Conservation (phyloP, 2,113 vertebrate species). For the Actinemys pallida region DNA sequence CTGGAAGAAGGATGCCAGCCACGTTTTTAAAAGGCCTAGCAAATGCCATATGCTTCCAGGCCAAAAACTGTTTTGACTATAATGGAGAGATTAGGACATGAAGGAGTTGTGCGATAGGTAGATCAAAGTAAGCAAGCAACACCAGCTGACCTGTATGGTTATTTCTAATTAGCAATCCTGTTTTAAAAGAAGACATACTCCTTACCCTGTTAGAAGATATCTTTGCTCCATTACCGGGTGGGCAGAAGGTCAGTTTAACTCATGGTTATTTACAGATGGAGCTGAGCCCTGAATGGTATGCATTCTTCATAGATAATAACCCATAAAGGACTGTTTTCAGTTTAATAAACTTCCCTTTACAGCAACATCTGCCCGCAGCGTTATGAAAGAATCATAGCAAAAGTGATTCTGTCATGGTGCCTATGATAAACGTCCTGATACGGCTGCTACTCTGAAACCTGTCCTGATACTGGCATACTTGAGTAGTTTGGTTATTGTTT, state of each 20-base stretch:
- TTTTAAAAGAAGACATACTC: fast-evolving
- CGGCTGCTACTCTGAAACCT: not conserved
- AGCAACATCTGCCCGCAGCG: not conserved
- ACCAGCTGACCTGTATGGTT: fast-evolving
- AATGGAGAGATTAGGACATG: not conserved
- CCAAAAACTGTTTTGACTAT: not conserved
- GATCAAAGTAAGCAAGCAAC: not conserved
- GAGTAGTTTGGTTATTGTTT: not conserved
- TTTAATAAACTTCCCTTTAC: not conserved
- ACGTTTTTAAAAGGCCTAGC: not conserved
- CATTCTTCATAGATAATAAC: not conserved
- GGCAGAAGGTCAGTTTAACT: not conserved
- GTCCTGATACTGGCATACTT: not conserved
- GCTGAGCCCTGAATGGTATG: not conserved
- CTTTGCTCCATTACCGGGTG: not conserved
- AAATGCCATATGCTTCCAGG: not conserved
- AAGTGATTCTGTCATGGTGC: fast-evolving
- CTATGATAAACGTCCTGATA: not conserved
- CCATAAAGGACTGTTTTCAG: not conserved
- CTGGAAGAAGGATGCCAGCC: not conserved
- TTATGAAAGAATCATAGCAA: not conserved
- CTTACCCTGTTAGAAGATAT: not conserved
- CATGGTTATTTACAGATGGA: not conserved
- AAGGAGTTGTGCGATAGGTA: not conserved
- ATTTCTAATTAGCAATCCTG: not conserved